Base-by-base conservation (phyloP, 1,140 invertebrate species). In the Armadillidium nasatum region DNA sequence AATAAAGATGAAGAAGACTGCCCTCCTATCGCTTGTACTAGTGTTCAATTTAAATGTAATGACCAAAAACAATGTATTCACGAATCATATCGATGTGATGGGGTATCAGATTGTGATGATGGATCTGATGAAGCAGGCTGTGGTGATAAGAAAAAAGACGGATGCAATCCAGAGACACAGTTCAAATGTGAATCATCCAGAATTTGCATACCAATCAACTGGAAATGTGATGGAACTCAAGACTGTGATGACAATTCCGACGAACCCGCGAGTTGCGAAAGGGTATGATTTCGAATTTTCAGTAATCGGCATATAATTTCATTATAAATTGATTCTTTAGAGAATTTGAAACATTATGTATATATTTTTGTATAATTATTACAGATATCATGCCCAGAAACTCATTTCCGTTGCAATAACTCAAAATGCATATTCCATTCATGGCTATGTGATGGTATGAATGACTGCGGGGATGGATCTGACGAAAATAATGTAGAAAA, bases 1-100 rank as follows among this genome's bases (percentile, higher is more conserved):
- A 94, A 96, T 83, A 94, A 95, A 82, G 97, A 99, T 85, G 97
- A 99, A 85, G 90, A 94, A 83, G 93, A 95, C 80, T 99, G 97
- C 86, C 96, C 97, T 6, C 94, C 96, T 0, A 92, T 97, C 0
- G 93, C 92, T 0, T 99, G 97, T 85, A 89, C 94, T 22, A 89
- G 92, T n/a, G 91, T 89, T 71, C 94, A 98, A 82, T 98, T 98
- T 83, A 94, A 95, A 81, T 98, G 96, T 84, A 90, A 91, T 0
- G 94, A 95, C 85, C 87, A 92, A 22, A 90, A 94, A 79, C 95
- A 97, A 84, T 98, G 96, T 82, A 92, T 98, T 21, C 91, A 95
- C 82, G 93, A 95, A 82, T 93, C 91, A 0, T 96, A 96, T 85
- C 94, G 94, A 82, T 99, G 97, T 84, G 96, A 99, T 83, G 92